phyloP scores from a whole-genome alignment of 2,888 invertebrate genomes.

The Linnaemya tessellans region DNA sequence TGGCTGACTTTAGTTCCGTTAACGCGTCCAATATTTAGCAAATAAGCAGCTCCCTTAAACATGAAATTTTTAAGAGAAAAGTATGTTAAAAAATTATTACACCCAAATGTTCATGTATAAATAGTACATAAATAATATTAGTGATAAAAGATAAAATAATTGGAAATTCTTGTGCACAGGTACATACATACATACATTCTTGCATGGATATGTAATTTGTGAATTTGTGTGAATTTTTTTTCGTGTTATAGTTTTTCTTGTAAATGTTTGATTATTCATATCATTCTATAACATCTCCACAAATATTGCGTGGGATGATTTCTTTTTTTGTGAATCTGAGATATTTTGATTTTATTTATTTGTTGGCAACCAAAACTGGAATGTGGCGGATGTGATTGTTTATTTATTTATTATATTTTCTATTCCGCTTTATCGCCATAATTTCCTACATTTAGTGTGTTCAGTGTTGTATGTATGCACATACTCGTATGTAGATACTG shows the following conservation, averaged over 20 bases:
- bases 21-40: background rate
- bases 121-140: background rate
- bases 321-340: constrained; percentile 54
- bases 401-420: constrained; percentile 64
- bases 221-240: constrained; percentile 13
- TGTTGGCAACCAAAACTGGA: constrained; percentile 62
- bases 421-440: constrained; percentile 64
- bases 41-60: background rate
- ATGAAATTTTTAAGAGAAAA: background rate
- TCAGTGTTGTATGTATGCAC: constrained; percentile 2
- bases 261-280: constrained; percentile 59
- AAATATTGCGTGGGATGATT: constrained; percentile 59
- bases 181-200: no score
- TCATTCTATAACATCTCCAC: constrained; percentile 31
- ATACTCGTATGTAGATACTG: constrained; percentile 15
- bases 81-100: constrained; percentile 6
- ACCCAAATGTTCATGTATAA: background rate
- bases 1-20: constrained; percentile 53
- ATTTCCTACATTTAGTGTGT: constrained; percentile 60
- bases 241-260: constrained; percentile 20
- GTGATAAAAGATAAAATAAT: constrained; percentile 6
- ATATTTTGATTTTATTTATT: constrained; percentile 49
- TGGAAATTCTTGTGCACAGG: background rate
- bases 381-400: constrained; percentile 73
- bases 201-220: background rate